Percentiles rank a stretch among this genome's conserved stretches.
These are phyloP conservation scores for Atopsyche davidsoni DNA, from an alignment of 1,140 invertebrate species.

Conservation along the genomic window DNA sequence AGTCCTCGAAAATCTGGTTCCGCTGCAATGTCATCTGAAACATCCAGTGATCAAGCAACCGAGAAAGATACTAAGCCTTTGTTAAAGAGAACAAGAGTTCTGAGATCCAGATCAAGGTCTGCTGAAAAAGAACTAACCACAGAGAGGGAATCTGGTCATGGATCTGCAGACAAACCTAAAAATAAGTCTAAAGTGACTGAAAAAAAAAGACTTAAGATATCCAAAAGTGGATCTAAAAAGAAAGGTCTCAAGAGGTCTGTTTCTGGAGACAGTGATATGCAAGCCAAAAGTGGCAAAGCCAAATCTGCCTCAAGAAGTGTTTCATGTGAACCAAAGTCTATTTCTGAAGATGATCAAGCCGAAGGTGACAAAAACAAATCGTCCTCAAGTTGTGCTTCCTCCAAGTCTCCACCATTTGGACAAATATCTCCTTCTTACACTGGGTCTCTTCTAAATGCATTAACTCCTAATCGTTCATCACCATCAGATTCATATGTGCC, in stretches of 20 bases:
- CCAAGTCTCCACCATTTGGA: too few relatives aligned
- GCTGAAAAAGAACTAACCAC: slow-evolving; percentile 9
- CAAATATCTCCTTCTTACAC: too few relatives aligned
- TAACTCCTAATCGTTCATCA: too few relatives aligned
- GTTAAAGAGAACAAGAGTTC: slow-evolving; percentile 21
- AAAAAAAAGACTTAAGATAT: slow-evolving; percentile 14
- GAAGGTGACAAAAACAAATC: neutral
- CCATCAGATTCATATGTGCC: too few relatives aligned
- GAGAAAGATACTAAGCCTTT: neutral
- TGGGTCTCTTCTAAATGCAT: too few relatives aligned
- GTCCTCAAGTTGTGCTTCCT: too few relatives aligned
- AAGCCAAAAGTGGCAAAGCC: slow-evolving; percentile 10
- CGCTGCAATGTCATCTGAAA: slow-evolving; percentile 3
- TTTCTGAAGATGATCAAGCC: neutral
- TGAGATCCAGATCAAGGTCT: slow-evolving; percentile 27
- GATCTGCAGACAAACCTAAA: neutral
- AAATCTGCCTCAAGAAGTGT: neutral
- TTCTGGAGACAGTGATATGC: slow-evolving; percentile 30
- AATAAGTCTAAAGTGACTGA: slow-evolving; percentile 8
- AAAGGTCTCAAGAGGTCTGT: slow-evolving; percentile 17
- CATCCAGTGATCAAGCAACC: neutral
- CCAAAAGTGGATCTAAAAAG: slow-evolving; percentile 35
- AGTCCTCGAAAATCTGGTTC: slow-evolving; percentile 31
- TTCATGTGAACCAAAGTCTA: neutral
- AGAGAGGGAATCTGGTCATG: neutral